Evolutionary conservation across 2,888 invertebrate species (phyloP).

Genomic region (Ennomos fuscantarius): DNA sequence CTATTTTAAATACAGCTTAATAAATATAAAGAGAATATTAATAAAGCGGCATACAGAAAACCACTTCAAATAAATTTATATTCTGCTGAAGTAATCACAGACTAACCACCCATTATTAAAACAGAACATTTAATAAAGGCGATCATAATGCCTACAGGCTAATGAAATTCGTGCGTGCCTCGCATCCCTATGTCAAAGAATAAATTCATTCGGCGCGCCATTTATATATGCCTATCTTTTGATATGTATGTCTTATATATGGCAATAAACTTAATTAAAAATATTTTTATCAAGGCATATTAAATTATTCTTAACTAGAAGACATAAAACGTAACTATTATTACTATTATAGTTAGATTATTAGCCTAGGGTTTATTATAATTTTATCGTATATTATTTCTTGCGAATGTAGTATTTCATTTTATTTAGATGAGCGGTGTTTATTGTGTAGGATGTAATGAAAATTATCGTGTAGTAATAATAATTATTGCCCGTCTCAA

Average conservation of each 20-base stretch:
- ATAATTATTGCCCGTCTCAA: too few relatives aligned
- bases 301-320: too few relatives aligned
- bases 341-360: too few relatives aligned
- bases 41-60: neutral
- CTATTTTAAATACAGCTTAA: too few relatives aligned
- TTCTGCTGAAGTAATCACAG: conserved; percentile 21
- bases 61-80: conserved; percentile 23
- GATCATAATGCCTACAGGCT: conserved; percentile 31
- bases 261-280: conserved; percentile 3
- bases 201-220: conserved; percentile 11
- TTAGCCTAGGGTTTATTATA: too few relatives aligned
- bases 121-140: conserved; percentile 33
- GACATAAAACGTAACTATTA: too few relatives aligned
- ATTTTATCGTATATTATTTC: too few relatives aligned
- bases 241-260: conserved; percentile 3
- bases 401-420: too few relatives aligned
- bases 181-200: conserved; percentile 26
- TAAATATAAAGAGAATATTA: too few relatives aligned
- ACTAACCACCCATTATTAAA: conserved; percentile 26
- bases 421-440: too few relatives aligned
- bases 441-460: too few relatives aligned
- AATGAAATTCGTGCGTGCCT: conserved; percentile 42
- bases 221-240: conserved; percentile 6
- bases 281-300: neutral
- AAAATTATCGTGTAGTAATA: too few relatives aligned